These are phyloP conservation scores for Cryptomyrus ogoouensis DNA, from an alignment of 2,113 vertebrate species.

Conservation along the genomic window DNA sequence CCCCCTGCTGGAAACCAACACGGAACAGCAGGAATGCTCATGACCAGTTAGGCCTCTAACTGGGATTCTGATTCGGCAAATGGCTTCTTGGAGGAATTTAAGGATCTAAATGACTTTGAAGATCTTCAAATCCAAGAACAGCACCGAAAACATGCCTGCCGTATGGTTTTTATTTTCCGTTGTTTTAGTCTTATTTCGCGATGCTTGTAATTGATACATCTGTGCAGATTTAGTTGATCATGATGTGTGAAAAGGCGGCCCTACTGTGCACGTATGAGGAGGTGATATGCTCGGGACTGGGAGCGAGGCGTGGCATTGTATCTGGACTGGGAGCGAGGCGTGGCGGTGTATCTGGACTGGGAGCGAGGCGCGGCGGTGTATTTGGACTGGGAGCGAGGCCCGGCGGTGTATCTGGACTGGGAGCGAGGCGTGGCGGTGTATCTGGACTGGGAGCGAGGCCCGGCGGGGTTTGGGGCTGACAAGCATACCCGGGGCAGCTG, in stretches of 20 bases:
- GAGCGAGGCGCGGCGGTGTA: too few relatives aligned
- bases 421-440: slow-evolving; percentile 53
- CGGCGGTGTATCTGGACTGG: background rate
- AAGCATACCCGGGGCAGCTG: slow-evolving; percentile 27
- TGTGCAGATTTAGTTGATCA: slow-evolving; percentile 23
- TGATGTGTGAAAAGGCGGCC: background rate
- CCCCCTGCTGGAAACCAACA: slow-evolving; percentile 17
- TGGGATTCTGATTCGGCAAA: slow-evolving; percentile 41
- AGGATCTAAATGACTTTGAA: slow-evolving; percentile 22
- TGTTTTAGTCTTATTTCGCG: background rate
- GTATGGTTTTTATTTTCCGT: background rate
- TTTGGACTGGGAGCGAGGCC: too few relatives aligned
- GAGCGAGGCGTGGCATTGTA: too few relatives aligned
- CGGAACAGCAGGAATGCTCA: slow-evolving; percentile 29
- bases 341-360: too few relatives aligned
- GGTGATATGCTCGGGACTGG: background rate
- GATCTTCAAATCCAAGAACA: slow-evolving; percentile 32
- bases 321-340: too few relatives aligned
- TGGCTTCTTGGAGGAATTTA: slow-evolving; percentile 38
- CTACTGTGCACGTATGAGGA: background rate
- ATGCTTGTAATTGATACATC: slow-evolving; percentile 11
- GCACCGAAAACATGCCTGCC: slow-evolving; percentile 38
- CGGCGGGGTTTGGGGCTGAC: slow-evolving; percentile 39
- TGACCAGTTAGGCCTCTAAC: slow-evolving; percentile 31
- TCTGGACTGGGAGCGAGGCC: too few relatives aligned